Conservation (phyloP, 2,888 invertebrate species). For the Keiferia lycopersicella region DNA sequence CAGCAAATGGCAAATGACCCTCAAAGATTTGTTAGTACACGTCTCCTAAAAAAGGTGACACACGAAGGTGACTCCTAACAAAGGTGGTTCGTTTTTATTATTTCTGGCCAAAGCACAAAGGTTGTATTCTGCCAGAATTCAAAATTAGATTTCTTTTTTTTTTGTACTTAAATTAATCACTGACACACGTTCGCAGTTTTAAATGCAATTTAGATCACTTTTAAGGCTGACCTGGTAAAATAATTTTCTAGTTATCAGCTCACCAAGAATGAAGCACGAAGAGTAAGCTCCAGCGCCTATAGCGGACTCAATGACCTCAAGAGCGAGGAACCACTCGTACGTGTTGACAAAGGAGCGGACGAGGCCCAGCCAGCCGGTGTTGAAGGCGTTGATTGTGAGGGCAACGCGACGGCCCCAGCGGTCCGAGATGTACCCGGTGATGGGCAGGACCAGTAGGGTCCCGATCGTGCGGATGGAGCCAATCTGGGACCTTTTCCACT, state of each 20-base stretch:
- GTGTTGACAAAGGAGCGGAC: constrained; percentile 85
- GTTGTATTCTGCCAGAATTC: no score
- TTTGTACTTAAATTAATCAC: no score
- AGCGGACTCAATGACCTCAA: constrained; percentile 87
- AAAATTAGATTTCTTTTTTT: no score
- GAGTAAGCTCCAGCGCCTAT: constrained; percentile 86
- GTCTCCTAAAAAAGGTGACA: no score
- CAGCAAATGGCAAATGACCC: no score
- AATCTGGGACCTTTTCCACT: constrained; percentile 87
- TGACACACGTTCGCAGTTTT: no score
- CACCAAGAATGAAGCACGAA: constrained; percentile 87
- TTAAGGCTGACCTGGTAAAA: no score
- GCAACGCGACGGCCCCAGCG: constrained; percentile 85
- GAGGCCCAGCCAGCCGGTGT: constrained; percentile 85
- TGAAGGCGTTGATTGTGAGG: constrained; percentile 81
- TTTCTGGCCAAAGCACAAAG: no score
- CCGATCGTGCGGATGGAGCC: constrained; percentile 88
- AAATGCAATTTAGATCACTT: no score
- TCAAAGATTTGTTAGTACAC: no score
- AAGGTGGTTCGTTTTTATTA: no score
- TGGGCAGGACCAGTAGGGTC: constrained; percentile 85
- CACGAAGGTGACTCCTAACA: no score
- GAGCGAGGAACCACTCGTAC: constrained; percentile 85
- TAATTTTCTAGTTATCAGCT: neutral
- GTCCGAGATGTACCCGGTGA: constrained; percentile 88